Conservation (phyloP, 2,113 vertebrate species). For the Vicugna pacos region DNA sequence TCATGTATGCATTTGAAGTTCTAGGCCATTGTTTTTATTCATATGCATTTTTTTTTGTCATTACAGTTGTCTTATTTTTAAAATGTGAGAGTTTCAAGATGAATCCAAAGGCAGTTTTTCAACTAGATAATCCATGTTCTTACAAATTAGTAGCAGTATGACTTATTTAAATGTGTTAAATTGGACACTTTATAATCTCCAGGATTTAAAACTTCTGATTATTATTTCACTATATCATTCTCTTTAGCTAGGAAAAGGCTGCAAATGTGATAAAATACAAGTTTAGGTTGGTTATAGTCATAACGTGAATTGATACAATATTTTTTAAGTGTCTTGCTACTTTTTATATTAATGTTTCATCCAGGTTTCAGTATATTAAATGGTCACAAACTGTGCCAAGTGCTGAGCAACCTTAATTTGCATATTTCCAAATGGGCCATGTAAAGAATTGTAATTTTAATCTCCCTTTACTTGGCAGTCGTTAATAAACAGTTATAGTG, state of each 20-base stretch:
- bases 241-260: not conserved
- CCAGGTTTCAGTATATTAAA: not conserved
- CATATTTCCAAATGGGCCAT: not conserved
- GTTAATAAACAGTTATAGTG: not conserved
- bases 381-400: not conserved
- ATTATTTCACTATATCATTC: not conserved
- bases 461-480: not conserved
- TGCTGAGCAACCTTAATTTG: not conserved
- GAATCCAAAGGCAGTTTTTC: not conserved
- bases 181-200: not conserved
- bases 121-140: not conserved
- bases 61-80: not conserved
- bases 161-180: not conserved
- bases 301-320: not conserved
- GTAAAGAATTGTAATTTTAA: not conserved
- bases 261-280: not conserved
- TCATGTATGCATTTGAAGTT: not conserved
- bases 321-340: not conserved
- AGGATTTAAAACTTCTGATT: not conserved
- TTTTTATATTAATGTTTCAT: not conserved
- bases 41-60: not conserved
- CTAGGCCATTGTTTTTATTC: not conserved
- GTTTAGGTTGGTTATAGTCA: not conserved
- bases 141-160: not conserved
- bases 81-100: not conserved